Conservation (phyloP, 2,888 invertebrate genomes). For the Drosophila nigricruria region DNA sequence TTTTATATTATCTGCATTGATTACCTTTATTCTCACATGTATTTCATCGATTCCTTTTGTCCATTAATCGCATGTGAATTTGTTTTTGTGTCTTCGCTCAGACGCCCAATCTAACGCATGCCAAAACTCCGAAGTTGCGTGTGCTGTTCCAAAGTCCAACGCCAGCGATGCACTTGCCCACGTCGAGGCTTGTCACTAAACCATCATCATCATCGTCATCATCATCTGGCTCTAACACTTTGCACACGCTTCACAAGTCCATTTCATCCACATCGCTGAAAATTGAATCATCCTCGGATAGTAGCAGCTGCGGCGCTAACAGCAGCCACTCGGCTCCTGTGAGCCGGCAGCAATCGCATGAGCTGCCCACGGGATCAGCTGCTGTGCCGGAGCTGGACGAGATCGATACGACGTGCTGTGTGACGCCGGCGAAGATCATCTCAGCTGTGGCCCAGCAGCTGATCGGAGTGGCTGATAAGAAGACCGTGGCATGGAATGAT, state of each 20-base stretch:
- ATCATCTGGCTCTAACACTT: conserved; percentile 53
- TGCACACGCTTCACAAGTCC: conserved; percentile 82
- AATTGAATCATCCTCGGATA: conserved; percentile 62
- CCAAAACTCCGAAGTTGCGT: conserved; percentile 82
- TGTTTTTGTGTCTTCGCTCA: conserved; percentile 50
- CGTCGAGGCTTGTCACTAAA: conserved; percentile 20
- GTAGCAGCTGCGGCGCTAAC: conserved; percentile 55
- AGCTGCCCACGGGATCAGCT: conserved; percentile 40
- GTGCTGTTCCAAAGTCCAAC: conserved; percentile 84
- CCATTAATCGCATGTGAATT: conserved; percentile 66
- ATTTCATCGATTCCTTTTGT: conserved; percentile 17
- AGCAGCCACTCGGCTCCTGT: conserved; percentile 80
- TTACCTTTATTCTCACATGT: not conserved
- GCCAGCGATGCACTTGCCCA: conserved; percentile 46
- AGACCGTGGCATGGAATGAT: conserved; percentile 79
- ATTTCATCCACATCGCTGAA: conserved; percentile 83
- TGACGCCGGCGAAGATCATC: conserved; percentile 75
- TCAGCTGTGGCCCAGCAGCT: conserved; percentile 70
- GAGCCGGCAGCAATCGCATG: conserved; percentile 81
- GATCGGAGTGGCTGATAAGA: conserved; percentile 63
- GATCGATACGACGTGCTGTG: conserved; percentile 57
- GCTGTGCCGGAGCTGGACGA: conserved; percentile 59
- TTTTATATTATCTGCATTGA: not conserved
- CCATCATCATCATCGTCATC: conserved; percentile 27
- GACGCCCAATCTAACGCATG: conserved; percentile 83